phyloP scores from a whole-genome alignment of 2,888 invertebrate species.

The Cephus nigrinus region DNA sequence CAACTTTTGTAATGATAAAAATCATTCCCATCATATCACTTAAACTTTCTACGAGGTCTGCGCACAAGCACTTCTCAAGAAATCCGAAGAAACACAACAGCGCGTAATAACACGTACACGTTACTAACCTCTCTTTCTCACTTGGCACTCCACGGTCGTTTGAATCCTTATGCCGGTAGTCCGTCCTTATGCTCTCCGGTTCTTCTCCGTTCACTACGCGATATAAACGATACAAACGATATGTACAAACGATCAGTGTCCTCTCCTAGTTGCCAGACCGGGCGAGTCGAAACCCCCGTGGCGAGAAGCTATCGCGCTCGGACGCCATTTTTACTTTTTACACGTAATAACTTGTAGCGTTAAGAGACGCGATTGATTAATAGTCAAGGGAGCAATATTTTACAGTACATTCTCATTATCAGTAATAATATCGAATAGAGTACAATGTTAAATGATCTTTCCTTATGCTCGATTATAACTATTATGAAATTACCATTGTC shows the following conservation, averaged over 20 bases:
- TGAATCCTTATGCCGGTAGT: neutral
- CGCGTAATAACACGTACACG: too few relatives aligned
- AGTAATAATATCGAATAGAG: too few relatives aligned
- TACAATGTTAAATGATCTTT: too few relatives aligned
- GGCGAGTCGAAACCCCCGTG: slow-evolving; percentile 41
- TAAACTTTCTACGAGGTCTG: slow-evolving; percentile 39
- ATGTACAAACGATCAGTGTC: too few relatives aligned
- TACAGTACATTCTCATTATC: too few relatives aligned
- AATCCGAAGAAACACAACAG: too few relatives aligned
- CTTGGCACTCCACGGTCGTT: too few relatives aligned
- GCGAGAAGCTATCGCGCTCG: slow-evolving; percentile 47
- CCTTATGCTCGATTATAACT: too few relatives aligned
- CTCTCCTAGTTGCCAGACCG: neutral
- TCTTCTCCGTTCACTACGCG: slow-evolving; percentile 7
- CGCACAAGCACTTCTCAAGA: slow-evolving; percentile 3
- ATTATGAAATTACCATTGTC: too few relatives aligned
- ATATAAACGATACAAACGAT: too few relatives aligned
- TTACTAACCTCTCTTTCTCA: too few relatives aligned
- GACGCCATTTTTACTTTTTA: slow-evolving; percentile 53
- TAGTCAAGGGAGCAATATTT: slow-evolving; percentile 14
- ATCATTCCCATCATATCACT: slow-evolving; percentile 41
- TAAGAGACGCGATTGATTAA: slow-evolving; percentile 51
- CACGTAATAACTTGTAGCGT: slow-evolving; percentile 57
- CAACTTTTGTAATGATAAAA: slow-evolving; percentile 43
- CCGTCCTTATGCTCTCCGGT: slow-evolving; percentile 2